Evolutionary conservation across 1,140 invertebrate genomes (phyloP).

Genomic region (Parapsyche elsis): DNA sequence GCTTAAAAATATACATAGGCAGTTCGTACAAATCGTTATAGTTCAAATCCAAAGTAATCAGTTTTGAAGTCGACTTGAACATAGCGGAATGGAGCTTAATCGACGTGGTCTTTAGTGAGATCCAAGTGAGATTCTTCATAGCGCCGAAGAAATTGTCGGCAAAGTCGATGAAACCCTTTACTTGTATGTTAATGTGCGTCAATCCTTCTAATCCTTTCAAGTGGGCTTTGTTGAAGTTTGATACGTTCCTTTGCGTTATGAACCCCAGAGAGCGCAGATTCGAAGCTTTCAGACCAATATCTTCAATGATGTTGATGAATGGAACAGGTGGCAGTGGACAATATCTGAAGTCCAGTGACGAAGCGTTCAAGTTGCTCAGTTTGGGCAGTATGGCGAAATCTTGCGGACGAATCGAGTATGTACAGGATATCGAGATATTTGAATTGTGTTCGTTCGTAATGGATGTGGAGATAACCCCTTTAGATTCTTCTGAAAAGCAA

Average conservation of each 20-base stretch:
- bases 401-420: not conserved
- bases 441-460: not conserved
- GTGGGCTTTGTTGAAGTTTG: constrained; percentile 65
- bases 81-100: constrained; percentile 69
- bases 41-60: constrained; percentile 72
- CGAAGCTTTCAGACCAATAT: constrained; percentile 60
- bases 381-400: constrained; percentile 46
- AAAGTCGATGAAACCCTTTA: constrained; percentile 67
- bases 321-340: constrained; percentile 62
- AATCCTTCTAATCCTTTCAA: constrained; percentile 67
- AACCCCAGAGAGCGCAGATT: constrained; percentile 42
- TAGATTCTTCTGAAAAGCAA: too few species aligned
- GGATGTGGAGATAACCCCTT: too few species aligned
- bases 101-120: constrained; percentile 72
- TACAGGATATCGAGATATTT: constrained; percentile 12
- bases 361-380: constrained; percentile 19
- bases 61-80: constrained; percentile 67
- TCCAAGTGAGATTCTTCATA: constrained; percentile 68
- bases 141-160: constrained; percentile 70
- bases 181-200: constrained; percentile 64
- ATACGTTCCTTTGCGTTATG: constrained; percentile 60
- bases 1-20: constrained; percentile 69
- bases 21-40: constrained; percentile 70
- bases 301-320: constrained; percentile 61
- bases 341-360: constrained; percentile 51